Evolutionary conservation across 2,888 invertebrate genomes (phyloP).

Genomic region (Leptopilina myrica): DNA sequence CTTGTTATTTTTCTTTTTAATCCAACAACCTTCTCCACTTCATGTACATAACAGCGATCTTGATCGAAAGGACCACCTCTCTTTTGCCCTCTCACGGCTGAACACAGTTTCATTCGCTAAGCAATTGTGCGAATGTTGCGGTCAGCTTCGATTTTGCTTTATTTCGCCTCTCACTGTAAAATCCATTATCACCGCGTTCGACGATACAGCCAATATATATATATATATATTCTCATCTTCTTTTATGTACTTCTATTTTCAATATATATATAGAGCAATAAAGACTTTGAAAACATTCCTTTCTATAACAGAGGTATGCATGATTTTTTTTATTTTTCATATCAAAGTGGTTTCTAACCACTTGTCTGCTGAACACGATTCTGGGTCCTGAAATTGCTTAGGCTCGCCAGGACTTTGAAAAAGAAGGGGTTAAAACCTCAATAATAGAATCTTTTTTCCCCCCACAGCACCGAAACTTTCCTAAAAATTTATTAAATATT

Average conservation of each 20-base stretch:
- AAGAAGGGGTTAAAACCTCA: no score
- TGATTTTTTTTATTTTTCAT: no score
- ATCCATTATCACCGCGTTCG: constrained; percentile 64
- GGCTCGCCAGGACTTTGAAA: no score
- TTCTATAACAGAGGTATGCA: no score
- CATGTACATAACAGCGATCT: constrained; percentile 36
- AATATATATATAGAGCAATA: constrained; percentile 10
- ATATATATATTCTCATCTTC: not conserved
- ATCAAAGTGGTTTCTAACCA: no score
- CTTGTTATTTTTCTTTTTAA: not conserved
- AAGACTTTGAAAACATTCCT: not conserved
- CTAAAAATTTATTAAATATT: no score
- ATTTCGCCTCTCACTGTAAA: constrained; percentile 57
- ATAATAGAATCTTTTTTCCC: no score
- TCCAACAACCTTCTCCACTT: constrained; percentile 21
- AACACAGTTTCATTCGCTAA: constrained; percentile 63
- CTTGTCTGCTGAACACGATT: no score
- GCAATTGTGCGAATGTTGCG: constrained; percentile 63
- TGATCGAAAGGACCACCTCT: constrained; percentile 39
- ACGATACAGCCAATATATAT: constrained; percentile 40
- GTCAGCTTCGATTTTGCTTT: constrained; percentile 48
- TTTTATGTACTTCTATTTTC: not conserved
- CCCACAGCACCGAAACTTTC: no score
- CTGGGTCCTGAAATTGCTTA: no score
- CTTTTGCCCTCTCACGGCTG: constrained; percentile 41